Percentiles rank a stretch among this genome's conserved stretches.
phyloP scores from a whole-genome alignment of 2,797 vertebrate genomes.

The Scarus forsteni region DNA sequence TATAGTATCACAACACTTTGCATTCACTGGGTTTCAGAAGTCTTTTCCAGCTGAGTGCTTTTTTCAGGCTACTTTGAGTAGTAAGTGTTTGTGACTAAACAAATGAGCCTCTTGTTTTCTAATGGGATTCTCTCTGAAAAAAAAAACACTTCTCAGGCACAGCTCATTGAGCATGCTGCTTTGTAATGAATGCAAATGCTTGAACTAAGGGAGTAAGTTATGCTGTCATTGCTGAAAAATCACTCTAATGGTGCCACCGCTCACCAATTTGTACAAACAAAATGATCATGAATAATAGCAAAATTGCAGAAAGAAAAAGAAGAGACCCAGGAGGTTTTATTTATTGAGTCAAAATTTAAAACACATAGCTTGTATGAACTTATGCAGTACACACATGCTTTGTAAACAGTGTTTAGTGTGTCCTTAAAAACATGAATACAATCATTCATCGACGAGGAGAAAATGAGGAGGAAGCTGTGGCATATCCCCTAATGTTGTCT shows the following conservation, averaged over 20 bases:
- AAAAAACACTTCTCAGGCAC: conserved; percentile 13
- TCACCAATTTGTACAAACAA: conserved; percentile 19
- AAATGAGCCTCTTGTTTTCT: conserved; percentile 13
- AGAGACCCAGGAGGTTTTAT: background rate
- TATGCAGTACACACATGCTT: too few relatives aligned
- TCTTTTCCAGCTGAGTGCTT: background rate
- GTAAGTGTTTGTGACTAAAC: conserved; percentile 10
- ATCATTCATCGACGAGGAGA: too few relatives aligned
- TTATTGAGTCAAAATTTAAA: conserved; percentile 1
- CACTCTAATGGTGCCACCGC: conserved; percentile 3
- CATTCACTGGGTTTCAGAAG: background rate
- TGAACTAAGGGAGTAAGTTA: background rate
- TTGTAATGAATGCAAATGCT: conserved; percentile 33
- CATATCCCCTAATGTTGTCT: too few relatives aligned
- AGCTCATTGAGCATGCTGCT: conserved; percentile 13
- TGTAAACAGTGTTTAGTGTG: too few relatives aligned
- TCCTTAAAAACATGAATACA: too few relatives aligned
- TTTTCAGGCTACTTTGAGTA: conserved; percentile 5
- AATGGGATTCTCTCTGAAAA: conserved; percentile 15
- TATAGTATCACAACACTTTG: background rate
- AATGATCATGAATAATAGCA: conserved; percentile 12
- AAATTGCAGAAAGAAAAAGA: background rate
- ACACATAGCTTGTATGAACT: background rate
- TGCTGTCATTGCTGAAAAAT: conserved; percentile 17
- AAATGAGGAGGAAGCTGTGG: too few relatives aligned